Evolutionary conservation across 30 jellyfish, hydroid and myxozoan species (phyloP).

Genomic region (Haliclystus octoradiatus): DNA sequence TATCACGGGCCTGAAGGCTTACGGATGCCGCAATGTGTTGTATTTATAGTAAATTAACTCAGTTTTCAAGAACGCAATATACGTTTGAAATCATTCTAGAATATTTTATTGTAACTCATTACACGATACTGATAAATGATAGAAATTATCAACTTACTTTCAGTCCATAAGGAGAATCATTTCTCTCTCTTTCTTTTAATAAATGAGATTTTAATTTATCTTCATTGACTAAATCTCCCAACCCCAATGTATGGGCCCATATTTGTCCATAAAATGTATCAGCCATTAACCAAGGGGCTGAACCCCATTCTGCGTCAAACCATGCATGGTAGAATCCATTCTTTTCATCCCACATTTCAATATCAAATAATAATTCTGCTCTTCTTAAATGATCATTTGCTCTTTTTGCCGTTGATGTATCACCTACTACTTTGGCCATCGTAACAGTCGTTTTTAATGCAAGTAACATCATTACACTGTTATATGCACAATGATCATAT

Average conservation of each 20-base stretch:
- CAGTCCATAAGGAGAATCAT: constrained; percentile 92
- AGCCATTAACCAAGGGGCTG: constrained; percentile 96
- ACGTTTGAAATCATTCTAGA: too few relatives aligned
- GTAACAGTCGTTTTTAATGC: constrained; percentile 83
- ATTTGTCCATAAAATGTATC: constrained; percentile 92
- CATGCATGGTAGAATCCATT: constrained; percentile 91
- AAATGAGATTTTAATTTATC: constrained; percentile 69
- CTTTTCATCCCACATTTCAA: constrained; percentile 97
- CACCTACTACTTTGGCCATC: constrained; percentile 61
- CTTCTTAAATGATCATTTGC: constrained; percentile 49
- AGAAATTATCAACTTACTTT: constrained; percentile 40
- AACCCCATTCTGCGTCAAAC: constrained; percentile 98
- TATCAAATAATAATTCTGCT: constrained; percentile 71
- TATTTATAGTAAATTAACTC: too few relatives aligned
- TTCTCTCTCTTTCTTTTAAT: constrained; percentile 65
- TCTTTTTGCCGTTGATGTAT: constrained; percentile 20
- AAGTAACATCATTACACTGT: constrained; percentile 54
- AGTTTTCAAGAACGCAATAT: too few relatives aligned
- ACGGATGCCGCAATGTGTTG: too few relatives aligned
- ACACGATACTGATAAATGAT: too few relatives aligned
- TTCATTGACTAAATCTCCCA: constrained; percentile 82
- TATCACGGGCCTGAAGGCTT: too few relatives aligned
- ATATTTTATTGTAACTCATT: too few relatives aligned
- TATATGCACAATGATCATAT: constrained; percentile 94
- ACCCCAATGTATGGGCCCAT: constrained; percentile 92